Conservation (phyloP, 2,888 invertebrate genomes). For the Athalia cordata region DNA sequence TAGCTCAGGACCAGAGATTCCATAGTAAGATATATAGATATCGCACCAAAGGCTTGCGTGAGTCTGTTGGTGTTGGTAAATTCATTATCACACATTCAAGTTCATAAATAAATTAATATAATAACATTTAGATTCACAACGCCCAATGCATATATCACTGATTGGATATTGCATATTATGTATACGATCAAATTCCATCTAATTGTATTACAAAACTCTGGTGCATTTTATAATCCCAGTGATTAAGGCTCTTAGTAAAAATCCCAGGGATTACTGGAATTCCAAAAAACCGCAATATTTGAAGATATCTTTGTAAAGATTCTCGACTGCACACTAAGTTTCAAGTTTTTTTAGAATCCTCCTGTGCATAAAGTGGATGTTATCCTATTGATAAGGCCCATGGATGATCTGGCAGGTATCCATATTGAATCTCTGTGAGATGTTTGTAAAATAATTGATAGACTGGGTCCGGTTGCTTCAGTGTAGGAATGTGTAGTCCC, state of each 20-base stretch:
- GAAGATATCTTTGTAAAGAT: slow-evolving; percentile 3
- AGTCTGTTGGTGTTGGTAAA: neutral
- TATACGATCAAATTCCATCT: too few species aligned
- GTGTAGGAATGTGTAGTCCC: slow-evolving; percentile 83
- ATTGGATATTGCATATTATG: neutral
- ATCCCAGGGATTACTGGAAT: too few species aligned
- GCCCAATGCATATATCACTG: neutral
- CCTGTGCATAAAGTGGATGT: slow-evolving; percentile 21
- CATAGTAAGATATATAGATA: neutral
- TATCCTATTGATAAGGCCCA: slow-evolving; percentile 83
- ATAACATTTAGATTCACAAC: neutral
- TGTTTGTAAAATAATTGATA: slow-evolving; percentile 84
- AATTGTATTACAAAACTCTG: too few species aligned
- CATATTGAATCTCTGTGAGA: slow-evolving; percentile 93
- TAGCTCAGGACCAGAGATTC: neutral
- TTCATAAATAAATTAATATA: slow-evolving; percentile 31
- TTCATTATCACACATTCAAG: slow-evolving; percentile 10
- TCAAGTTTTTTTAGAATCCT: neutral
- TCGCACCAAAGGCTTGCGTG: neutral
- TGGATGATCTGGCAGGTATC: slow-evolving; percentile 84
- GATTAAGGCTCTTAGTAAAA: too few species aligned
- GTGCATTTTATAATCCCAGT: too few species aligned
- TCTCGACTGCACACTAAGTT: slow-evolving; percentile 3
- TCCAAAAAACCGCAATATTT: neutral
- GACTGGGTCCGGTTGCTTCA: slow-evolving; percentile 82